Evolutionary conservation across 2,113 vertebrate species (phyloP), one percentile per base, ranked within the genome.

Genomic region (Anhinga anhinga): DNA sequence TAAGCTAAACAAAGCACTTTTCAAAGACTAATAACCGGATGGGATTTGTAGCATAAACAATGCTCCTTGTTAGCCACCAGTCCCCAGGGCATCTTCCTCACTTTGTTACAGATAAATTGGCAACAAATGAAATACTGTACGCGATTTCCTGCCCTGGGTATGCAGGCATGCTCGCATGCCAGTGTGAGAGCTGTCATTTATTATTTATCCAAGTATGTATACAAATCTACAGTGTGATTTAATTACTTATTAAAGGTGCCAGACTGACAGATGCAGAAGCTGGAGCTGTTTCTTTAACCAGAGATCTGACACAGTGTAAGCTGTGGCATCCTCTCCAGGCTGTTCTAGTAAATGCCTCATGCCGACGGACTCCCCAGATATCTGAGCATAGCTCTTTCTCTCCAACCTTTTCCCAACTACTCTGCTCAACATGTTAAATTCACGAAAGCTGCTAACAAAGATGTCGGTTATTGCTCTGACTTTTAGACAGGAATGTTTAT

Each of bases 31-130:
- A 95, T 94, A 91, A 94, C 94, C n/a, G 30, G 91, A 95, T 90
- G 89, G 89, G 94, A 89, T 95, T 96, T 95, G 94, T 96, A 94
- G 94, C 89, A 90, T 95, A 95, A 97, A 95, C 94, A 95, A 95
- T 82, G 82, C 78, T 95, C 93, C 95, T 93, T 95, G 95, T 95
- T 95, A 95, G 89, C 95, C 93, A 93, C 82, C 91, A 62, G 49
- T 90, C 93, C 93, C 94, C 93, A 30, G 93, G 94, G 94, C 85
- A 93, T 93, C 89, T 94, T 94, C 95, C 91, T 95, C 94, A 81
- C 93, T 95, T 90, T 80, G 91, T 95, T 95, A 87, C 36, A 82
- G 89, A 94, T 78, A 97, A 95, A 96, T 95, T 89, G 81, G 94
- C 74, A 90, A 80, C 84, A 91, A 95, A 96, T 85, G 67, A 94